phyloP scores from a whole-genome alignment of 1,140 invertebrate genomes.

The Leptinotarsa texana region DNA sequence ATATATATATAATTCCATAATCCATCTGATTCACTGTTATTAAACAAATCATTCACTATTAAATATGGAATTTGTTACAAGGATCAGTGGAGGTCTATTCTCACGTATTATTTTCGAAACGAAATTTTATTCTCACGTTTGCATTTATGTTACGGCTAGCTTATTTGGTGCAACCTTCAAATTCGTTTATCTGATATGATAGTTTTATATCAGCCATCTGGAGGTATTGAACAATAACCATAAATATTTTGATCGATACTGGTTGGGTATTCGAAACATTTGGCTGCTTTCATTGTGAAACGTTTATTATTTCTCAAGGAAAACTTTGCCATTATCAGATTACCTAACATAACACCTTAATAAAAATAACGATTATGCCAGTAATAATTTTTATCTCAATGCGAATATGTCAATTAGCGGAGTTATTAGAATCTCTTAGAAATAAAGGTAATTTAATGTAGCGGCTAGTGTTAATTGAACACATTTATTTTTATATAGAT shows the following conservation, averaged over 20 bases:
- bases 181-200: too few relatives aligned
- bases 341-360: constrained; percentile 6
- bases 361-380: background rate
- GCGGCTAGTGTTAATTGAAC: background rate
- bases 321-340: constrained; percentile 17
- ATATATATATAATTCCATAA: too few relatives aligned
- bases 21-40: too few relatives aligned
- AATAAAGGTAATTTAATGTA: background rate
- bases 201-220: too few relatives aligned
- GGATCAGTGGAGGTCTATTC: too few relatives aligned
- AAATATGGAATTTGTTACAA: too few relatives aligned
- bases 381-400: constrained; percentile 8
- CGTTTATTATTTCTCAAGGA: constrained; percentile 18
- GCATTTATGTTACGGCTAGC: too few relatives aligned
- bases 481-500: background rate
- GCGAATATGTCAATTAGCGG: constrained; percentile 2
- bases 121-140: too few relatives aligned
- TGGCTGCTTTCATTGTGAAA: constrained; percentile 3
- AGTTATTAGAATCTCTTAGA: background rate
- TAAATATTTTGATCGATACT: background rate
- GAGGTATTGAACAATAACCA: too few relatives aligned
- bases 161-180: too few relatives aligned
- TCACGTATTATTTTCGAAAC: too few relatives aligned
- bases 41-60: too few relatives aligned
- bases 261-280: background rate